Percentiles rank a stretch among this genome's conserved stretches.
Evolutionary conservation across 2,888 invertebrate species (phyloP).

Genomic region (Lasioglossum leucozonium): DNA sequence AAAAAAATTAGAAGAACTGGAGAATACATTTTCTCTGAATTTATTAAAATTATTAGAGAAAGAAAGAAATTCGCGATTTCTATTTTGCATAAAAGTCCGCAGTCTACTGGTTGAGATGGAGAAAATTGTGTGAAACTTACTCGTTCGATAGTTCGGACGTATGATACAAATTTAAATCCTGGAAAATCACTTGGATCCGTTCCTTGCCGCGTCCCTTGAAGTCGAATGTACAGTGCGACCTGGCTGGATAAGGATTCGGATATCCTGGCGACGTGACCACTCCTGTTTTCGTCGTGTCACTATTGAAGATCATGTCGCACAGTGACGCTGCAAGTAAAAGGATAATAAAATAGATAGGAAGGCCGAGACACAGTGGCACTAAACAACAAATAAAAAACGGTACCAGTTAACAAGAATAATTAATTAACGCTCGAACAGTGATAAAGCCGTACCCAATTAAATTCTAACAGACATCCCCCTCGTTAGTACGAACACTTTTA

Average conservation of each 20-base stretch:
- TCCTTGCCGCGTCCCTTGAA: slow-evolving; percentile 95
- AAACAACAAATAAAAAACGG: slow-evolving; percentile 29
- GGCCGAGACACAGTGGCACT: background rate
- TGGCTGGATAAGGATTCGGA: slow-evolving; percentile 92
- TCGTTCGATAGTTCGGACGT: slow-evolving; percentile 87
- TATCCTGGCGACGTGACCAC: slow-evolving; percentile 94
- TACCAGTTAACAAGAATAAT: slow-evolving; percentile 28
- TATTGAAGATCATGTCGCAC: slow-evolving; percentile 92
- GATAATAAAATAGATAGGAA: slow-evolving; percentile 30
- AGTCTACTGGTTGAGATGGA: background rate
- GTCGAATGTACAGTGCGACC: slow-evolving; percentile 94
- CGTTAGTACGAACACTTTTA: slow-evolving; percentile 31
- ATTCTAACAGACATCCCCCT: slow-evolving; percentile 40
- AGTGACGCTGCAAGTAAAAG: slow-evolving; percentile 89
- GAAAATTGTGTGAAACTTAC: slow-evolving; percentile 85
- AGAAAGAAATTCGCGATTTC: background rate
- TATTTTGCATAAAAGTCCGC: background rate
- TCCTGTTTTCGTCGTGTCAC: slow-evolving; percentile 92
- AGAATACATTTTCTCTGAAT: background rate
- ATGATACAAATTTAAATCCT: slow-evolving; percentile 92
- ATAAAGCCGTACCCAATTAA: slow-evolving; percentile 57
- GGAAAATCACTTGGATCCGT: slow-evolving; percentile 93
- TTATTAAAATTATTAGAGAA: background rate
- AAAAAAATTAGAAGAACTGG: background rate
- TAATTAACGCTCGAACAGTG: slow-evolving; percentile 36